These are phyloP conservation scores for Leucopsar rothschildi DNA, from an alignment of 2,113 vertebrate species.

Conservation along the genomic window DNA sequence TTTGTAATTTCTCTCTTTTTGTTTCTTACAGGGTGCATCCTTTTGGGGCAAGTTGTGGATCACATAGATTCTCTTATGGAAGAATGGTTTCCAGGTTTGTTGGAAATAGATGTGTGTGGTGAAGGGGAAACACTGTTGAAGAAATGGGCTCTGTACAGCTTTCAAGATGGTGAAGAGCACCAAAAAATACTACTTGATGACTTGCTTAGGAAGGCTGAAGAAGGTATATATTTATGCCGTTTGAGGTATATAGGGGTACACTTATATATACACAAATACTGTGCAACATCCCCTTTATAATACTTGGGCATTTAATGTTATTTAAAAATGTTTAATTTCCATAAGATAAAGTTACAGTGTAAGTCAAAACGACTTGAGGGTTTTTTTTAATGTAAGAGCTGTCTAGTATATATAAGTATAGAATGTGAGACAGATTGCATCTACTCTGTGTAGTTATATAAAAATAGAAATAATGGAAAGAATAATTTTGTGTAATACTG, in stretches of 20 bases:
- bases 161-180: constrained; percentile 84
- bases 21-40: constrained; percentile 79
- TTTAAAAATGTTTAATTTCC: not conserved
- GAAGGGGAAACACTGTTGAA: constrained; percentile 91
- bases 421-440: not conserved
- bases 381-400: not conserved
- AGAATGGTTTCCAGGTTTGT: constrained; percentile 93
- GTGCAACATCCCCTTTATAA: not conserved
- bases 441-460: not conserved
- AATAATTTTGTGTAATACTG: fast-evolving
- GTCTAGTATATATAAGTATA: not conserved
- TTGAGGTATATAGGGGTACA: not conserved
- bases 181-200: constrained; percentile 89
- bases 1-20: not conserved
- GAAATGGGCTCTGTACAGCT: constrained; percentile 94
- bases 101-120: constrained; percentile 90
- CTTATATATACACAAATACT: not conserved
- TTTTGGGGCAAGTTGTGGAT: constrained; percentile 95
- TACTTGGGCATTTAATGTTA: not conserved
- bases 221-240: constrained; percentile 69
- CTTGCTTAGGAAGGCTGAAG: constrained; percentile 81
- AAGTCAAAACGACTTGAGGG: not conserved
- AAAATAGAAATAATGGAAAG: not conserved
- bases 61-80: constrained; percentile 96
- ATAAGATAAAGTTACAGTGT: not conserved